Evolutionary conservation across 2,113 vertebrate genomes (phyloP).

Genomic region (Phalacrocorax carbo): DNA sequence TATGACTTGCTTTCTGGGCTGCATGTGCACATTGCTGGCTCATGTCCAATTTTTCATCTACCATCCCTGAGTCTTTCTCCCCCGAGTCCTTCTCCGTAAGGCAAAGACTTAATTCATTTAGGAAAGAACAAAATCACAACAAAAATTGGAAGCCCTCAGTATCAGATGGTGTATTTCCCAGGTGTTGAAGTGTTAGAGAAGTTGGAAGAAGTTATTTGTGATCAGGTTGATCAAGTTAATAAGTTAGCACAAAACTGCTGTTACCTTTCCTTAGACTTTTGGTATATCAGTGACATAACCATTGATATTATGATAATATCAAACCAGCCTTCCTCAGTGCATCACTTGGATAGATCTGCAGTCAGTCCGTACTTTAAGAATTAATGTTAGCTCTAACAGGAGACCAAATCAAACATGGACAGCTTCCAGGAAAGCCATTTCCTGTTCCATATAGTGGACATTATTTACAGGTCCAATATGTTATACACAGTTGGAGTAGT

Average conservation of each 20-base stretch:
- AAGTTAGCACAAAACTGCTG: background rate
- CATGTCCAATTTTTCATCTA: background rate
- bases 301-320: slow-evolving; percentile 32
- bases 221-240: background rate
- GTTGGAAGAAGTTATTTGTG: background rate
- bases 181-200: background rate
- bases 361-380: slow-evolving; percentile 65
- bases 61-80: background rate
- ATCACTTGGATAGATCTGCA: slow-evolving; percentile 70
- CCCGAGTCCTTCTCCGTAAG: background rate
- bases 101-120: background rate
- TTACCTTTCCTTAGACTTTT: slow-evolving; percentile 41
- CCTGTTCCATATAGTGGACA: slow-evolving; percentile 22
- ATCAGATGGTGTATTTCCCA: background rate
- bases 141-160: background rate
- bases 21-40: background rate
- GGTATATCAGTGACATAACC: slow-evolving; percentile 3
- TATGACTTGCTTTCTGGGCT: background rate
- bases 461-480: slow-evolving; percentile 60
- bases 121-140: background rate
- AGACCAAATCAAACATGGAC: slow-evolving; percentile 65
- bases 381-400: slow-evolving; percentile 64
- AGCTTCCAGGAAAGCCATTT: slow-evolving; percentile 71
- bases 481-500: slow-evolving; percentile 19
- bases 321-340: slow-evolving; percentile 30